Percentiles rank a stretch among this genome's conserved stretches.
These are phyloP conservation scores for Eueides isabella DNA, from an alignment of 1,140 invertebrate genomes.

Conservation along the genomic window DNA sequence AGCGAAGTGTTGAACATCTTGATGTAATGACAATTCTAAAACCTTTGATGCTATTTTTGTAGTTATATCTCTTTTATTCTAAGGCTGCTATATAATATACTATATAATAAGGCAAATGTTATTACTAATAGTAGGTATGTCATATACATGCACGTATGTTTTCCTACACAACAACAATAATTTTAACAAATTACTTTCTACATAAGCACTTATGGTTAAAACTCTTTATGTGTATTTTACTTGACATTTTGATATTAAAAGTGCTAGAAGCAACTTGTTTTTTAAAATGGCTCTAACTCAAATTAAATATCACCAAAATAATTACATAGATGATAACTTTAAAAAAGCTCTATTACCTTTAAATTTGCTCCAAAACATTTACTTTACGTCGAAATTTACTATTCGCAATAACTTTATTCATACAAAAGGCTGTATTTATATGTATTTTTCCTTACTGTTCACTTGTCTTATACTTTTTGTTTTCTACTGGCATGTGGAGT, in stretches of 20 bases:
- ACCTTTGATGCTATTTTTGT: too few species aligned
- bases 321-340: conserved; percentile 2
- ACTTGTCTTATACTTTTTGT: not conserved
- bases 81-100: too few species aligned
- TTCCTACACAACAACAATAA: not conserved
- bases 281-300: not conserved
- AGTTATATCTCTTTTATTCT: too few species aligned
- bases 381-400: not conserved
- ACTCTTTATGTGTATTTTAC: not conserved
- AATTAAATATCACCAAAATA: conserved; percentile 5
- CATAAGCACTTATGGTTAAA: not conserved
- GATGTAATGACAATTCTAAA: too few species aligned
- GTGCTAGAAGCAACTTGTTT: not conserved
- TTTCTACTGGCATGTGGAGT: not conserved
- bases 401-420: not conserved
- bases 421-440: not conserved
- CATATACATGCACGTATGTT: not conserved
- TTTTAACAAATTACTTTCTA: conserved; percentile 1
- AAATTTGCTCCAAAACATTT: not conserved
- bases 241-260: not conserved
- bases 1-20: too few species aligned
- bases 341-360: not conserved
- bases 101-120: too few species aligned
- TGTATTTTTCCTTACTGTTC: not conserved
- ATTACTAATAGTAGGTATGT: too few species aligned